A percentile compares a stretch with the other conserved stretches of the same genome.
Conservation (phyloP, 2,888 invertebrate species). For the Idaea dimidiata region DNA sequence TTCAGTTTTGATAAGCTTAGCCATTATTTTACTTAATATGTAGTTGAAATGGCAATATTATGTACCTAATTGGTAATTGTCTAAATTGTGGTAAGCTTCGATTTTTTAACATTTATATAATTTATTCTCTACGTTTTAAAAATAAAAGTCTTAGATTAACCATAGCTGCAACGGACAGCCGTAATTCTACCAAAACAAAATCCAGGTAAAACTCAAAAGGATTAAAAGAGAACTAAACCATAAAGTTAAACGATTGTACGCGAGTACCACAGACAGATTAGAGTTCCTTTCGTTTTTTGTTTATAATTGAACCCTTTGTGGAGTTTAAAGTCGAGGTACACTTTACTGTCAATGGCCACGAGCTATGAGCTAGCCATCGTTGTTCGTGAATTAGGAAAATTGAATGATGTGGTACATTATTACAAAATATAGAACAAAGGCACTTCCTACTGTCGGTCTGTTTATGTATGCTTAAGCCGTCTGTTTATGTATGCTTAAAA, state of each 20-base stretch:
- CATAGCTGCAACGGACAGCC: no score
- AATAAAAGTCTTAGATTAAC: no score
- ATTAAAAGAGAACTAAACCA: conserved; percentile 29
- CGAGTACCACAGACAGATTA: conserved; percentile 53
- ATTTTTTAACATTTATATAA: no score
- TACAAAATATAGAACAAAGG: not conserved
- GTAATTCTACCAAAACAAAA: not conserved
- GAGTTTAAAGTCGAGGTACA: conserved; percentile 44
- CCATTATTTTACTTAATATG: no score
- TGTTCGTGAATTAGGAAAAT: not conserved
- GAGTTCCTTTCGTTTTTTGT: conserved; percentile 59
- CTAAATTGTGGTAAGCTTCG: no score
- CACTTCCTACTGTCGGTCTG: no score
- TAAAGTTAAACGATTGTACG: conserved; percentile 35
- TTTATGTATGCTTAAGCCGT: no score
- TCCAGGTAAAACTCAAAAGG: conserved; percentile 17
- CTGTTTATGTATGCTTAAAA: no score
- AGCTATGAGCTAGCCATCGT: conserved; percentile 22
- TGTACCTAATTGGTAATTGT: no score
- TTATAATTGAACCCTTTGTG: conserved; percentile 67
- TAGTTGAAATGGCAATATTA: no score
- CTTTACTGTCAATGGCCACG: conserved; percentile 53
- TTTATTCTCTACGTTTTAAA: no score
- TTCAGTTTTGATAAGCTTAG: no score
- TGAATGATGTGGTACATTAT: conserved; percentile 2